phyloP scores from a whole-genome alignment of 2,113 vertebrate species.

The Paedocypris sp. region DNA sequence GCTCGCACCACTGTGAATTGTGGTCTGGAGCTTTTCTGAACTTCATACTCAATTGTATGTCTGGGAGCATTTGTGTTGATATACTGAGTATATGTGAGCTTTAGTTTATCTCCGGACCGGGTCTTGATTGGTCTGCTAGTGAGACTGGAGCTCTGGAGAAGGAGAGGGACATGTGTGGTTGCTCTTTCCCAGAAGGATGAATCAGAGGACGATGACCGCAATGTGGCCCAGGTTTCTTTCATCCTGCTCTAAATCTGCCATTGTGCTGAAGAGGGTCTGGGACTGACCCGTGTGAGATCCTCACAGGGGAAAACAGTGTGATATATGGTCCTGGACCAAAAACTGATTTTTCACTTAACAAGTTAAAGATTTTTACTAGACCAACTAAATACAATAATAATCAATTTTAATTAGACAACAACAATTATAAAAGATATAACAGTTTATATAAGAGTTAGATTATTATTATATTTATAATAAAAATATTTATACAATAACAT shows the following conservation, averaged over 20 bases:
- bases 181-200: slow-evolving; percentile 57
- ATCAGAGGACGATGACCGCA: slow-evolving; percentile 50
- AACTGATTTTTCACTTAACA: slow-evolving; percentile 11
- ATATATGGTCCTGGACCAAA: neutral
- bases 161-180: slow-evolving; percentile 33
- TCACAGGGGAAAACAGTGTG: slow-evolving; percentile 15
- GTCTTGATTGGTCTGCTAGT: neutral
- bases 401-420: no score
- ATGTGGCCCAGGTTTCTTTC: slow-evolving; percentile 43
- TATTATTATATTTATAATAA: no score
- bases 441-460: no score
- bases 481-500: no score
- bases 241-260: slow-evolving; percentile 41
- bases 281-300: slow-evolving; percentile 10
- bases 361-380: no score
- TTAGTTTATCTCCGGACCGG: neutral
- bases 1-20: neutral
- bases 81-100: neutral
- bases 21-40: neutral
- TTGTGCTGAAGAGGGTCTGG: slow-evolving; percentile 15
- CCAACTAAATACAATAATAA: no score
- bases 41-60: neutral
- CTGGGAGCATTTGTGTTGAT: neutral
- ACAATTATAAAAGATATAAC: no score
- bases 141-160: slow-evolving; percentile 24